Evolutionary conservation across 1,140 invertebrate species (phyloP), one percentile per base, ranked within the genome.

Genomic region (Platyscapa corneri): DNA sequence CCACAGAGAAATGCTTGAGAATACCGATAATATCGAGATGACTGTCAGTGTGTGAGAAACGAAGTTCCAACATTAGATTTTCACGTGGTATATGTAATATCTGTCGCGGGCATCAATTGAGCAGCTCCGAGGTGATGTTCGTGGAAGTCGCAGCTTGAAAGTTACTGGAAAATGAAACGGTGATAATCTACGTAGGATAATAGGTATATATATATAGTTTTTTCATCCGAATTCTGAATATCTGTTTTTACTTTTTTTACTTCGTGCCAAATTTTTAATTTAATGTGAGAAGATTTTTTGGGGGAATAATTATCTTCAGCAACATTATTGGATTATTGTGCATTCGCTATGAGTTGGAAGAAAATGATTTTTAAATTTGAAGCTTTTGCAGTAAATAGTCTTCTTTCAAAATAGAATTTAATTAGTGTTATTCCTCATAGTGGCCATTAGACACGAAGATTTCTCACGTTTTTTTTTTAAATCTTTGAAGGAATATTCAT

Each of bases 111-210:
- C 56, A 65, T 65, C 72, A 46, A 65, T 65, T 49, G 72, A 64
- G 70, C 72, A 23, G 18, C 23, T 75, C n/a, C 16, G 32, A 56
- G 23, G 12, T 64, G 27, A 10, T 46, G 49, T 37, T 32, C 14
- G 39, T 46, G 39, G 42, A 81, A 81, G 53, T 81, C 65, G 42
- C 49, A 46, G 12, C 39, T 18, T 32, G 32, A 72, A 82, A 75
- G 53, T 82, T 49, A 49, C 39, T 77, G 3, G 74, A 83, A 77
- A 83, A 83, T 77, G 60, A 77, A 83, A 67, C 60, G 74, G n/a
- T 67, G 42, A n/a, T 34, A 46, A 65, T 77, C 56, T 32, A 37
- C 49, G 27, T 42, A 12, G 60, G 37, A 32, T n/a, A 3, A 46
- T 53, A 1, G 60, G 60, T 42, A 7, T 16, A 37, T 46, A 46